Evolutionary conservation across 2,888 invertebrate genomes (phyloP).

Genomic region (Pyrrhosoma nymphula): DNA sequence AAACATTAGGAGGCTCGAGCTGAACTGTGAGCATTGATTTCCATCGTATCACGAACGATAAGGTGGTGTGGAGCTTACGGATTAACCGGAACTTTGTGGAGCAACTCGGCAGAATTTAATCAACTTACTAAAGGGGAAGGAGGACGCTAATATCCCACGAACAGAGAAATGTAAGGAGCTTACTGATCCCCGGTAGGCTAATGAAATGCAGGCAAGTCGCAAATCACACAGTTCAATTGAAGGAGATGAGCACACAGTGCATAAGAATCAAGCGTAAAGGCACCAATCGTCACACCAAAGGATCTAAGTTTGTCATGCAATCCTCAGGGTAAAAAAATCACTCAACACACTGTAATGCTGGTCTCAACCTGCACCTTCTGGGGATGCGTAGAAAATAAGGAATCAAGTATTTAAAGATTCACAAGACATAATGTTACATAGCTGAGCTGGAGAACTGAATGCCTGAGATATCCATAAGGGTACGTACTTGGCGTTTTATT

Average conservation of each 20-base stretch:
- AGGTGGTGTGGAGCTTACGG: neutral
- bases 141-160: neutral
- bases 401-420: no score
- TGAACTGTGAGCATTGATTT: constrained; percentile 21
- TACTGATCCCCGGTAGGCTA: neutral
- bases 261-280: neutral
- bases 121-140: constrained; percentile 9
- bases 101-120: constrained; percentile 23
- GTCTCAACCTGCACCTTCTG: no score
- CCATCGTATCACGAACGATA: neutral
- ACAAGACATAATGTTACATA: no score
- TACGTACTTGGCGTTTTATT: no score
- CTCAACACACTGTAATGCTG: no score
- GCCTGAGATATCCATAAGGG: no score
- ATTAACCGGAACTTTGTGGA: constrained; percentile 1
- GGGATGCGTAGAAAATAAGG: no score
- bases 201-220: neutral
- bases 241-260: neutral
- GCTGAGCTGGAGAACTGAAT: no score
- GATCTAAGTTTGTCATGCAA: no score
- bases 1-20: neutral
- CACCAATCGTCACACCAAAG: no score
- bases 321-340: no score
- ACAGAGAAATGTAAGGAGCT: constrained; percentile 7
- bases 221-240: neutral